Evolutionary conservation across 30 jellyfish, hydroid and myxozoan genomes (phyloP).

Genomic region (Turritopsis dohrnii): DNA sequence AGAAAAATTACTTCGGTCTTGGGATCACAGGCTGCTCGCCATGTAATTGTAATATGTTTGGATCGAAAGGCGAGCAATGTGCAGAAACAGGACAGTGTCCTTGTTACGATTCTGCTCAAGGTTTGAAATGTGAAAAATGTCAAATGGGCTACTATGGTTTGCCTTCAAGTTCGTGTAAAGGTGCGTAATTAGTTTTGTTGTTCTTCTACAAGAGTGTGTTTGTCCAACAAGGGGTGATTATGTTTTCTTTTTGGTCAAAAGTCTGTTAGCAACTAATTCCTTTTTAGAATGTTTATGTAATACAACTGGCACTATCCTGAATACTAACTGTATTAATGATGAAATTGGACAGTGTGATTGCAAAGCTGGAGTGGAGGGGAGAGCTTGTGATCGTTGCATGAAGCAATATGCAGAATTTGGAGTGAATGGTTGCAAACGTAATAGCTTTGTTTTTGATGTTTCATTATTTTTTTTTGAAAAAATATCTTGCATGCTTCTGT

Average conservation of each 20-base stretch:
- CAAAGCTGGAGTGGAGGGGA: conserved; percentile 76
- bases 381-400: conserved; percentile 68
- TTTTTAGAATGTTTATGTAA: conserved; percentile 59
- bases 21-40: conserved; percentile 67
- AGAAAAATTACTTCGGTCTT: conserved; percentile 79
- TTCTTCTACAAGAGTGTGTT: neutral
- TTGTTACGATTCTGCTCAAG: conserved; percentile 48
- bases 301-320: conserved; percentile 52
- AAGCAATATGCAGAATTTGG: conserved; percentile 66
- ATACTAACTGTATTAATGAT: conserved; percentile 63
- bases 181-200: conserved; percentile 38
- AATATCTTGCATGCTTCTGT: neutral
- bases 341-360: conserved; percentile 77
- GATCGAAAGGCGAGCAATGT: conserved; percentile 64
- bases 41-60: conserved; percentile 73
- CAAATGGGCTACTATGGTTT: conserved; percentile 63
- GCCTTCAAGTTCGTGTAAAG: conserved; percentile 58
- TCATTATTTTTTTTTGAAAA: neutral
- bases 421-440: conserved; percentile 75
- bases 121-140: conserved; percentile 65
- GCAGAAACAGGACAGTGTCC: conserved; percentile 58
- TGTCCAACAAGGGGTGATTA: too few species aligned
- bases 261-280: too few species aligned
- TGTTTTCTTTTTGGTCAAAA: too few species aligned
- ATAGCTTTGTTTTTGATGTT: neutral